phyloP scores from a whole-genome alignment of 2,797 vertebrate genomes.

The Schizopygopsis malacanthus region DNA sequence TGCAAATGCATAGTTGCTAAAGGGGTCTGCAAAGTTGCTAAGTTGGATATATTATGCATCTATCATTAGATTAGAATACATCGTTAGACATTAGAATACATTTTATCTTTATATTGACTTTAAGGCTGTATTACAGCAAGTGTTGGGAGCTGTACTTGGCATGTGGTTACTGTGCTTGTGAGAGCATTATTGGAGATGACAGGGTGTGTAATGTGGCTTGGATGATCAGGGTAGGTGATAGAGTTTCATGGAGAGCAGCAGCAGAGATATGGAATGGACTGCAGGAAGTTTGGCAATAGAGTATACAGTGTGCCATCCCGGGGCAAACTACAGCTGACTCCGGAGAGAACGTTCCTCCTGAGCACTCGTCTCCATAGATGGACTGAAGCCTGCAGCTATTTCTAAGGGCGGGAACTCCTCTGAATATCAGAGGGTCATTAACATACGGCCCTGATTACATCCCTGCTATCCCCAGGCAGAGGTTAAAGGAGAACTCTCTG shows the following conservation, averaged over 20 bases:
- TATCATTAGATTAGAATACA: neutral
- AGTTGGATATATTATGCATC: no score
- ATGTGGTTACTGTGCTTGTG: constrained; percentile 1
- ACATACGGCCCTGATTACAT: constrained; percentile 17
- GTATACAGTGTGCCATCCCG: constrained; percentile 31
- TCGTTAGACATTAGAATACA: no score
- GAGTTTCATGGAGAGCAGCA: constrained; percentile 2
- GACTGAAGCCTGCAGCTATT: constrained; percentile 19
- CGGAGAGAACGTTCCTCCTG: neutral
- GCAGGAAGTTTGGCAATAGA: neutral
- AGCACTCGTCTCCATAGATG: constrained; percentile 31
- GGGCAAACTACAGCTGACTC: constrained; percentile 10
- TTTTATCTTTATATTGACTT: neutral
- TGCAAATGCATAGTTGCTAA: no score
- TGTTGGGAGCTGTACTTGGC: neutral
- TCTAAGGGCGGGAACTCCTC: constrained; percentile 12
- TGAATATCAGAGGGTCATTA: constrained; percentile 32
- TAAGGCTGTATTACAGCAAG: neutral
- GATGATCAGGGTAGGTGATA: neutral
- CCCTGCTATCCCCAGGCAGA: constrained; percentile 14
- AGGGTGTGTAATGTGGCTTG: neutral
- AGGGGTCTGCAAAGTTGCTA: no score
- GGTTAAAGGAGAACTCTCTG: constrained; percentile 25
- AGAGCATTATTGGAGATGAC: constrained; percentile 20
- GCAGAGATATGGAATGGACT: neutral